Percentiles rank a stretch among this genome's conserved stretches.
These are phyloP conservation scores for Hydractinia symbiolongicarpus DNA, from an alignment of 30 jellyfish, hydroid and myxozoan genomes.

Conservation along the genomic window DNA sequence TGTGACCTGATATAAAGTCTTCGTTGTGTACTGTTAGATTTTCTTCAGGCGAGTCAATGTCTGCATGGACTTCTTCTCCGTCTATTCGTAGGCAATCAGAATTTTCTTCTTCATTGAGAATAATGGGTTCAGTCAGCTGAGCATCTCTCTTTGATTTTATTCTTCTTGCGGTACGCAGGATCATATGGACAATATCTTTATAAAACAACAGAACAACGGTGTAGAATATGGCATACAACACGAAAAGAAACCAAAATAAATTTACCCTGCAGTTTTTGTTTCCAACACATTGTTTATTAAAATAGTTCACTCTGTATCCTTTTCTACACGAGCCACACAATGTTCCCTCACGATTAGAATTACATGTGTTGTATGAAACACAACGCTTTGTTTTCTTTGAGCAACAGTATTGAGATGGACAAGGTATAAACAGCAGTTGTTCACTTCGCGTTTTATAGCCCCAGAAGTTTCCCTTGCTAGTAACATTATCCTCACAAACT, in stretches of 20 bases:
- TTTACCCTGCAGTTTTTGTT: conserved; percentile 17
- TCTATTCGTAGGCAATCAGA: neutral
- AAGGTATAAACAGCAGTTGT: conserved; percentile 15
- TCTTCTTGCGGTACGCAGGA: neutral
- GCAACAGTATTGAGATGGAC: conserved; percentile 36
- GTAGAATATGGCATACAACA: neutral
- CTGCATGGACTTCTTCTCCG: neutral
- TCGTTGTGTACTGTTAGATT: neutral
- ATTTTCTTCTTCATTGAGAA: neutral
- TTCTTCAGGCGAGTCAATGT: neutral
- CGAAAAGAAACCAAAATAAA: conserved; percentile 23
- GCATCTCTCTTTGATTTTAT: neutral
- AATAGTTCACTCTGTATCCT: conserved; percentile 29
- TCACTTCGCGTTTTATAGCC: conserved; percentile 19
- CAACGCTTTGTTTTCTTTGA: conserved; percentile 12
- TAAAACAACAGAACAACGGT: conserved; percentile 19
- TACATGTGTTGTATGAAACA: conserved; percentile 17
- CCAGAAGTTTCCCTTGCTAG: conserved; percentile 37
- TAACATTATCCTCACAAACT: neutral
- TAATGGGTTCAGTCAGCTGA: neutral
- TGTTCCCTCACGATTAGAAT: neutral
- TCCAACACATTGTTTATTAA: conserved; percentile 20
- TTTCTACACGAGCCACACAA: conserved; percentile 29
- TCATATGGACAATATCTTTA: neutral
- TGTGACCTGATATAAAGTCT: neutral